A percentile compares a stretch with the other conserved stretches of the same genome.
phyloP scores from a whole-genome alignment of 53 echinoderm and acorn worm species.

The Glandiceps talaboti region DNA sequence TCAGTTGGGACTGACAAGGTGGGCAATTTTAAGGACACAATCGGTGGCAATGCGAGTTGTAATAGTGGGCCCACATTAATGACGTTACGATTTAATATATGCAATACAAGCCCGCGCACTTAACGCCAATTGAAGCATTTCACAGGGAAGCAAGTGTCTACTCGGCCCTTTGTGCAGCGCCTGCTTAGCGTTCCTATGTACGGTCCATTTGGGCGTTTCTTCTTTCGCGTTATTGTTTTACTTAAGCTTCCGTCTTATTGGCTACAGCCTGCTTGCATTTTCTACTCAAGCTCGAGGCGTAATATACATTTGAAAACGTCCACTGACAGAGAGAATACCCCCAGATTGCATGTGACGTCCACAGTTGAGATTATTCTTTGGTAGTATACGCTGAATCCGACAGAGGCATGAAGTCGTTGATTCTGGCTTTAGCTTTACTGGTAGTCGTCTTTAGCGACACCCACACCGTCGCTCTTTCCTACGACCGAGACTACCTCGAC shows the following conservation, averaged over 20 bases:
- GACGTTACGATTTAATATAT: not conserved
- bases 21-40: not conserved
- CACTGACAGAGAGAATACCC: not conserved
- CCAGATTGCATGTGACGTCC: not conserved
- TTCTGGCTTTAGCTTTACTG: not conserved
- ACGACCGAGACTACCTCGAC: constrained; percentile 16
- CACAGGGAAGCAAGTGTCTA: not conserved
- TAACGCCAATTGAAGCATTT: not conserved
- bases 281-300: not conserved
- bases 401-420: not conserved
- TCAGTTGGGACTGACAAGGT: not conserved
- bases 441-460: not conserved
- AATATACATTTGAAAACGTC: not conserved
- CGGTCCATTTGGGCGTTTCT: not conserved
- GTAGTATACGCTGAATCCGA: too few species aligned
- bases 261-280: not conserved
- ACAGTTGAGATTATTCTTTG: too few species aligned
- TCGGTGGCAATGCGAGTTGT: not conserved
- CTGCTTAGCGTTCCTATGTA: not conserved
- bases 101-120: not conserved
- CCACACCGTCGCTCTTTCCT: not conserved
- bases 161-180: not conserved
- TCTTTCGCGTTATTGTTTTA: not conserved
- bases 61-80: not conserved
- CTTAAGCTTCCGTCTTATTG: not conserved